Conservation (phyloP, 1,140 invertebrate species). For the Drosophila pseudoananassae region DNA sequence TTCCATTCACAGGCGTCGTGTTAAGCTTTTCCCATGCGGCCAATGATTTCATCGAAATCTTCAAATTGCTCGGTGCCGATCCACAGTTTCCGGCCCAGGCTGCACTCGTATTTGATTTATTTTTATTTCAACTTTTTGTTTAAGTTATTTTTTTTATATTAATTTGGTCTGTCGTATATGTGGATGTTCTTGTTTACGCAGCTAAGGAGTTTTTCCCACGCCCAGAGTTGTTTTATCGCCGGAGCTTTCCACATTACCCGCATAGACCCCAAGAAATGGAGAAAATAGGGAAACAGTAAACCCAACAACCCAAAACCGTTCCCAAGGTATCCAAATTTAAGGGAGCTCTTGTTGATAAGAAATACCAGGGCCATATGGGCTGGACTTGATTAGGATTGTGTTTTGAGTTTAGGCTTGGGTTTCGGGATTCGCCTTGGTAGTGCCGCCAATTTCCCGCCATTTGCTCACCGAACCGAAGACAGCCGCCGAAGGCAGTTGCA, state of each 20-base stretch:
- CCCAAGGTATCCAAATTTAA: slow-evolving; percentile 15
- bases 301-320: slow-evolving; percentile 12
- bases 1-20: too few relatives aligned
- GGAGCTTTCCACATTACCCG: slow-evolving; percentile 29
- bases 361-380: slow-evolving; percentile 23
- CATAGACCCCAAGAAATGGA: slow-evolving; percentile 19
- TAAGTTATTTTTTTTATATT: too few relatives aligned
- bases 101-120: too few relatives aligned
- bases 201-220: slow-evolving; percentile 25
- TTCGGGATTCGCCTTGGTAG: slow-evolving; percentile 14
- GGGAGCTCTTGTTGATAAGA: slow-evolving; percentile 23
- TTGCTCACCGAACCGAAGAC: slow-evolving; percentile 75
- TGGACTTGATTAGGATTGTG: slow-evolving; percentile 19
- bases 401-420: background rate
- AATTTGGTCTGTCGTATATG: too few relatives aligned
- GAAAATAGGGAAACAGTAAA: background rate
- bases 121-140: too few relatives aligned
- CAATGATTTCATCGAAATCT: too few relatives aligned
- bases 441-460: slow-evolving; percentile 67
- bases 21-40: too few relatives aligned
- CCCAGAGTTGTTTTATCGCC: slow-evolving; percentile 10
- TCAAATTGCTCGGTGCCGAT: too few relatives aligned
- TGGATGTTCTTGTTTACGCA: too few relatives aligned
- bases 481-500: slow-evolving; percentile 52
- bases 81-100: too few relatives aligned